Evolutionary conservation across 1,140 invertebrate species (phyloP).

Genomic region (Sweltsa coloradensis): DNA sequence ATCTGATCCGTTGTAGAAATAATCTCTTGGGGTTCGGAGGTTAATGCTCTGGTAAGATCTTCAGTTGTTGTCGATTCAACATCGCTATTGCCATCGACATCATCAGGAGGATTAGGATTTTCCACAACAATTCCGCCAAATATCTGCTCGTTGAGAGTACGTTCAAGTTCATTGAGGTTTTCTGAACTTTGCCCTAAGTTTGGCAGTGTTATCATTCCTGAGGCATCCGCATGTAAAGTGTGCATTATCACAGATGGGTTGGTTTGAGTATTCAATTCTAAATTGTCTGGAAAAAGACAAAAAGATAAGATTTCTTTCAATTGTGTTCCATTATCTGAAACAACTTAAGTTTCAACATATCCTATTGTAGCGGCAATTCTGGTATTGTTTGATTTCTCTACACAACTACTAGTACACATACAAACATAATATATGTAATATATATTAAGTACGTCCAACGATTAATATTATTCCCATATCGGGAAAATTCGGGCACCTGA

Average conservation of each 20-base stretch:
- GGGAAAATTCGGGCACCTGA: too few species aligned
- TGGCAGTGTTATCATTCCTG: constrained; percentile 28
- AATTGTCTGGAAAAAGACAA: constrained; percentile 5
- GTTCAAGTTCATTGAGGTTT: constrained; percentile 31
- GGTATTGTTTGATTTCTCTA: too few species aligned
- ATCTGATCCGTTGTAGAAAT: not conserved
- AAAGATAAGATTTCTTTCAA: not conserved
- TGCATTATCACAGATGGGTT: constrained; percentile 21
- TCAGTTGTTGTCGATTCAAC: constrained; percentile 4
- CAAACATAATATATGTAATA: too few species aligned
- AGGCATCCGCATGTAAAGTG: constrained; percentile 29
- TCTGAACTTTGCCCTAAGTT: constrained; percentile 23
- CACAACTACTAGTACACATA: too few species aligned
- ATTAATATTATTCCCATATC: too few species aligned
- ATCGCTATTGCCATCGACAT: not conserved
- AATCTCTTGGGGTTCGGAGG: too few species aligned
- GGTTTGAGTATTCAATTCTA: constrained; percentile 19
- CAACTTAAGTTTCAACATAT: too few species aligned
- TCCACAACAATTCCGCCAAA: constrained; percentile 17
- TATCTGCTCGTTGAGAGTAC: constrained; percentile 31
- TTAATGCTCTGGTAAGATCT: not conserved
- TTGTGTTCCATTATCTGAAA: not conserved
- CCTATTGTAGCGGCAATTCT: too few species aligned
- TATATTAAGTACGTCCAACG: too few species aligned
- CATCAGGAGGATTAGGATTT: not conserved